phyloP scores from a whole-genome alignment of 2,113 vertebrate genomes.

The Lycaon pictus region DNA sequence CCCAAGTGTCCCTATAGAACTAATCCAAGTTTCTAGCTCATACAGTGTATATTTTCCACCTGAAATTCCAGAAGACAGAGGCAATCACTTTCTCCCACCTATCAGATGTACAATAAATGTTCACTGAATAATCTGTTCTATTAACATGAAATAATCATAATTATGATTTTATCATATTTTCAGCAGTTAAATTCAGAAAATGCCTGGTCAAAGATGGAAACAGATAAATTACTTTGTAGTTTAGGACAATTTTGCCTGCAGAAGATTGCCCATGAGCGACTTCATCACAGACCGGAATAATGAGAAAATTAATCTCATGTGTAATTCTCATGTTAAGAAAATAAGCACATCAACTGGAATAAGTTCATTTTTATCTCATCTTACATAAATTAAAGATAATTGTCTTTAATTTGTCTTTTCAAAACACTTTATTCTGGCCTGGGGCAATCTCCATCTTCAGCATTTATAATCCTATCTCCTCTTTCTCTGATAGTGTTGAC shows the following conservation, averaged over 20 bases:
- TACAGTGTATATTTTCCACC: neutral
- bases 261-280: neutral
- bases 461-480: slow-evolving; percentile 59
- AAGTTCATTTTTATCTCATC: slow-evolving; percentile 4
- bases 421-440: neutral
- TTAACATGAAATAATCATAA: slow-evolving; percentile 15
- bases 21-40: neutral
- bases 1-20: too few species aligned
- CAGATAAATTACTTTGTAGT: neutral
- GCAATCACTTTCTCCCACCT: neutral
- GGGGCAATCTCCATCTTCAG: neutral
- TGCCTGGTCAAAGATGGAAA: neutral
- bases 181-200: slow-evolving; percentile 24
- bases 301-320: slow-evolving; percentile 24
- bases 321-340: slow-evolving; percentile 35
- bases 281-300: neutral
- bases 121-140: neutral
- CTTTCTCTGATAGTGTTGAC: slow-evolving; percentile 92
- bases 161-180: slow-evolving; percentile 18
- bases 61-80: neutral
- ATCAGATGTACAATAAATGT: neutral
- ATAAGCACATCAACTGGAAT: slow-evolving; percentile 41
- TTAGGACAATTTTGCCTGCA: slow-evolving; percentile 20
- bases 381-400: slow-evolving; percentile 56
- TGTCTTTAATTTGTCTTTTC: slow-evolving; percentile 1